Percentiles rank a stretch among this genome's conserved stretches.
These are phyloP conservation scores for Rattus rattus DNA, from an alignment of 2,113 vertebrate species.

Conservation along the genomic window DNA sequence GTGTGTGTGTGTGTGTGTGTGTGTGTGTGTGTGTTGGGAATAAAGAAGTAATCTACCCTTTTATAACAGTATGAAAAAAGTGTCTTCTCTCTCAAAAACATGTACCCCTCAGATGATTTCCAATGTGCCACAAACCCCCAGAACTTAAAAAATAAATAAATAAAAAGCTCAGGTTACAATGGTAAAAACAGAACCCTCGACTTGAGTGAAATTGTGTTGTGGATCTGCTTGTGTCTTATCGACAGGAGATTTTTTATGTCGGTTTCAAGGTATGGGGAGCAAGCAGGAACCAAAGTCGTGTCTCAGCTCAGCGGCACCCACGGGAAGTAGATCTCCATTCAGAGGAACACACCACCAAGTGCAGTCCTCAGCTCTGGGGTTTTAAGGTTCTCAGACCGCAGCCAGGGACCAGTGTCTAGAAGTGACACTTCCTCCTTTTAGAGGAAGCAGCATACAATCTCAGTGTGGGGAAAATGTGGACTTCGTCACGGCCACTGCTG, in stretches of 20 bases:
- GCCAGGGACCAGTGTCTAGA: constrained; percentile 26
- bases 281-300: too few relatives aligned
- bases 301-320: background rate
- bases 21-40: too few relatives aligned
- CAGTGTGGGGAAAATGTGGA: background rate
- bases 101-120: background rate
- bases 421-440: constrained; percentile 17
- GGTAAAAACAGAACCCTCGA: background rate
- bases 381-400: background rate
- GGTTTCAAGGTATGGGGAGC: background rate
- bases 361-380: background rate
- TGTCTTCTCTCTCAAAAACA: background rate
- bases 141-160: constrained; percentile 28
- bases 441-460: background rate
- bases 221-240: background rate
- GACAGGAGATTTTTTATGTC: background rate
- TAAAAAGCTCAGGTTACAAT: background rate
- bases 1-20: too few relatives aligned
- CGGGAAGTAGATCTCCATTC: background rate
- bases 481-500: background rate
- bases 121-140: background rate
- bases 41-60: background rate
- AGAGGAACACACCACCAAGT: rapidly evolving
- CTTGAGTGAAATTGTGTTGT: background rate
- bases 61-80: background rate